These are phyloP conservation scores for Takifugu rubripes DNA, from an alignment of 2,797 vertebrate genomes.

Conservation along the genomic window DNA sequence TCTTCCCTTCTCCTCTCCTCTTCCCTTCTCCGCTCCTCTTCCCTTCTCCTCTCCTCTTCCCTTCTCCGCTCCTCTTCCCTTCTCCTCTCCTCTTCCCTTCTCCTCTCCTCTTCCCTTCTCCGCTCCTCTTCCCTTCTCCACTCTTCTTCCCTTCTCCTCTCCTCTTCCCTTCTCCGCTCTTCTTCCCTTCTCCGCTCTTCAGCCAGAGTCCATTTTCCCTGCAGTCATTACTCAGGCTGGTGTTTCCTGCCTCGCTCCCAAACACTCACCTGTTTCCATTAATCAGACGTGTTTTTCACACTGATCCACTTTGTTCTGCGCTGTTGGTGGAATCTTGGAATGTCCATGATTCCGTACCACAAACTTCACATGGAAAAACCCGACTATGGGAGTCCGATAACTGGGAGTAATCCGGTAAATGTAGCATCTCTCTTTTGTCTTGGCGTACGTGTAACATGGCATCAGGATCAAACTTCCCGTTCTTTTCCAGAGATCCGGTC, in stretches of 20 bases:
- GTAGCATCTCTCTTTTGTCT: too few species aligned
- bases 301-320: too few species aligned
- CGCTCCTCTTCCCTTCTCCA: slow-evolving; percentile 14
- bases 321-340: too few species aligned
- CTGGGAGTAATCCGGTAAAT: too few species aligned
- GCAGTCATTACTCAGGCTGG: slow-evolving; percentile 28
- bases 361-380: too few species aligned
- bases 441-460: too few species aligned
- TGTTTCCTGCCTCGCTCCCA: slow-evolving; percentile 18
- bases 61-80: slow-evolving; percentile 5
- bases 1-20: slow-evolving; percentile 23
- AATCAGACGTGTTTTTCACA: too few species aligned
- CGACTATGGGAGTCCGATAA: too few species aligned
- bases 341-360: too few species aligned
- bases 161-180: slow-evolving; percentile 18
- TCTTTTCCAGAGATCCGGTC: not conserved
- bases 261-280: not conserved
- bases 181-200: slow-evolving; percentile 9
- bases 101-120: slow-evolving; percentile 12
- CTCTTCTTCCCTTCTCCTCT: slow-evolving; percentile 7
- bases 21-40: slow-evolving; percentile 7
- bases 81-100: slow-evolving; percentile 14
- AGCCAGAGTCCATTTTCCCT: slow-evolving; percentile 20
- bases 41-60: slow-evolving; percentile 14
- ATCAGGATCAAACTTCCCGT: slow-evolving; percentile 12